phyloP scores from a whole-genome alignment of 1,140 invertebrate genomes.

The Drosophila pachea region DNA sequence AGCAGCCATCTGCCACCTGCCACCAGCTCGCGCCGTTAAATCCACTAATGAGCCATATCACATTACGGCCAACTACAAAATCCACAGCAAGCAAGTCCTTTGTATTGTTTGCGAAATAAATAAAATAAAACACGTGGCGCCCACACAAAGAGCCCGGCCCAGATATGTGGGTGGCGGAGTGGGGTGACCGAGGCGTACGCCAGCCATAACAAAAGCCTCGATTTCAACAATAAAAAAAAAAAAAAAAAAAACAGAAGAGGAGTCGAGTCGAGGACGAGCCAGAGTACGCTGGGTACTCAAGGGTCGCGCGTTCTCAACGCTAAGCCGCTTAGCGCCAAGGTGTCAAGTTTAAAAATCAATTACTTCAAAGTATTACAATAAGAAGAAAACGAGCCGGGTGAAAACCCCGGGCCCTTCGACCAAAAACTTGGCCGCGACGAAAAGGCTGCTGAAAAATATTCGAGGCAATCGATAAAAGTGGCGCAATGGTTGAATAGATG shows the following conservation, averaged over 20 bases:
- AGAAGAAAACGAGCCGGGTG: constrained; percentile 24
- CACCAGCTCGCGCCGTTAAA: constrained; percentile 26
- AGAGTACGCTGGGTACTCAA: background rate
- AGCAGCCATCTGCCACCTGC: background rate
- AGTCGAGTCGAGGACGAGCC: background rate
- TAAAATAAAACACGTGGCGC: constrained; percentile 2
- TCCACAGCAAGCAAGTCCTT: constrained; percentile 18
- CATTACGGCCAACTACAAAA: constrained; percentile 50
- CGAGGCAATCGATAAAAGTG: constrained; percentile 22
- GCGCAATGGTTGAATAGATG: background rate
- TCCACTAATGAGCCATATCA: constrained; percentile 70
- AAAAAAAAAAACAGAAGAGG: background rate
- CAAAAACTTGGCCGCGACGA: constrained; percentile 10
- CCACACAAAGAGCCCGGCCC: constrained; percentile 5
- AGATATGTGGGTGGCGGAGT: background rate
- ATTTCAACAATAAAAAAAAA: constrained; percentile 12
- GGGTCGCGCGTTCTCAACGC: constrained; percentile 31
- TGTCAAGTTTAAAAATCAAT: constrained; percentile 77
- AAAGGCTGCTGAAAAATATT: constrained; percentile 23
- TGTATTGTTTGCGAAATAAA: constrained; percentile 27
- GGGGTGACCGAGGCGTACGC: constrained; percentile 6
- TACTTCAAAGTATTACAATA: constrained; percentile 55
- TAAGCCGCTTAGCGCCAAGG: constrained; percentile 71
- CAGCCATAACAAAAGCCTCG: constrained; percentile 29
- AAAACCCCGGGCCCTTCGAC: background rate